Conservation (phyloP, 2,797 vertebrate species). For the Etheostoma nigrum region DNA sequence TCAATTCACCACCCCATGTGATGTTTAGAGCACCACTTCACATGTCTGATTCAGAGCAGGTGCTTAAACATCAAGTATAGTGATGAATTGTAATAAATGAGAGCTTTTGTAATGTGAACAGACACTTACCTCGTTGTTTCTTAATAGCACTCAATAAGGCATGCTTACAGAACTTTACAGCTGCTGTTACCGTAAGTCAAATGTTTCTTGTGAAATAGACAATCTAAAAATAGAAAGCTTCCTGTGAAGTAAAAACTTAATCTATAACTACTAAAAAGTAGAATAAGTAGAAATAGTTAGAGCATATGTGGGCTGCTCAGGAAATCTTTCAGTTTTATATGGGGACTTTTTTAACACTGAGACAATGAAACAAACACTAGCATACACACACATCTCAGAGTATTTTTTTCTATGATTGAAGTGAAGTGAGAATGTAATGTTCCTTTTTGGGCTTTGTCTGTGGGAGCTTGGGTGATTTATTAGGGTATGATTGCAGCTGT, state of each 20-base stretch:
- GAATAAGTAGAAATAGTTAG: not conserved
- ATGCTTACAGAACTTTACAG: slow-evolving; percentile 25
- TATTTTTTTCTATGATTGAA: slow-evolving; percentile 10
- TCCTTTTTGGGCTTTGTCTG: not conserved
- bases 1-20: slow-evolving; percentile 54
- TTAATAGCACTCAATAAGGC: slow-evolving; percentile 27
- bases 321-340: slow-evolving; percentile 18
- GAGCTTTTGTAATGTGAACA: slow-evolving; percentile 41
- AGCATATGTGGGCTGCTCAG: no score
- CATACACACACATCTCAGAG: slow-evolving; percentile 12
- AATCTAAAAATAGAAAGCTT: slow-evolving; percentile 44
- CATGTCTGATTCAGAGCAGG: slow-evolving; percentile 57
- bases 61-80: slow-evolving; percentile 53
- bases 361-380: slow-evolving; percentile 5
- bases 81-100: slow-evolving; percentile 58
- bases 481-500: slow-evolving; percentile 58
- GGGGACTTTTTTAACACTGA: slow-evolving; percentile 12
- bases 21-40: slow-evolving; percentile 65
- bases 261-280: slow-evolving; percentile 15
- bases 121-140: slow-evolving; percentile 54
- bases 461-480: slow-evolving; percentile 60
- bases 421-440: slow-evolving; percentile 13
- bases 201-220: slow-evolving; percentile 37
- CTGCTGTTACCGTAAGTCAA: slow-evolving; percentile 40
- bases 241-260: slow-evolving; percentile 34